phyloP scores from a whole-genome alignment of 2,113 vertebrate genomes.

The Mormyrus lacerda region DNA sequence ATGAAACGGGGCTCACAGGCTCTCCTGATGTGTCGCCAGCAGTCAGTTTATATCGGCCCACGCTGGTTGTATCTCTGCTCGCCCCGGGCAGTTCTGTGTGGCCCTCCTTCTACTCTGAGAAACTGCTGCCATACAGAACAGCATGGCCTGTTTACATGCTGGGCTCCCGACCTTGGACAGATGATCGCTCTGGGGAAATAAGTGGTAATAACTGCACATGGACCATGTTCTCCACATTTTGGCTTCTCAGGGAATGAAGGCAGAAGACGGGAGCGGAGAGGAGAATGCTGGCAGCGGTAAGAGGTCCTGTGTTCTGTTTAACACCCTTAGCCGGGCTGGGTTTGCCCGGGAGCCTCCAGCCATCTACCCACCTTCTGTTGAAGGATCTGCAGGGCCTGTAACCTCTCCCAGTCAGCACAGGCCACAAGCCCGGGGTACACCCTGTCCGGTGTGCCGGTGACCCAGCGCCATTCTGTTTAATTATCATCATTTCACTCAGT shows the following conservation, averaged over 20 bases:
- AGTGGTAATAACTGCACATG: not conserved
- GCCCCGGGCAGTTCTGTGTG: not conserved
- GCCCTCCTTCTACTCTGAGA: not conserved
- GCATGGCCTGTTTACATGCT: not conserved
- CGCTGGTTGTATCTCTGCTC: not conserved
- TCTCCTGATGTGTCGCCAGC: not conserved
- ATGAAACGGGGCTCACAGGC: not conserved
- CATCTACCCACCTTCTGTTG: not conserved
- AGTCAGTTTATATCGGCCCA: not conserved
- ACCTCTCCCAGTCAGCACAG: not conserved
- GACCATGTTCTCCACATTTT: not conserved
- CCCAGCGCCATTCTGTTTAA: not conserved
- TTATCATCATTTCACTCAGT: not conserved
- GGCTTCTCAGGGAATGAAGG: constrained; percentile 50
- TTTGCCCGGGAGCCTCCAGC: not conserved
- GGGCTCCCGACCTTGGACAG: not conserved
- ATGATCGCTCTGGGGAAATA: not conserved
- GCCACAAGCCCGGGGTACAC: not conserved
- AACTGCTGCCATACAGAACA: not conserved
- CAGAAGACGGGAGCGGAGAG: constrained; percentile 54
- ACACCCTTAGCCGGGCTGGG: not conserved
- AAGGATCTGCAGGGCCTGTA: not conserved
- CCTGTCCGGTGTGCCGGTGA: not conserved
- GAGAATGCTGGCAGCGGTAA: constrained; percentile 44
- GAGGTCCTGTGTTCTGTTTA: constrained; percentile 10